Base-by-base conservation (phyloP, 1,140 invertebrate genomes). In the Papilio dardanus region DNA sequence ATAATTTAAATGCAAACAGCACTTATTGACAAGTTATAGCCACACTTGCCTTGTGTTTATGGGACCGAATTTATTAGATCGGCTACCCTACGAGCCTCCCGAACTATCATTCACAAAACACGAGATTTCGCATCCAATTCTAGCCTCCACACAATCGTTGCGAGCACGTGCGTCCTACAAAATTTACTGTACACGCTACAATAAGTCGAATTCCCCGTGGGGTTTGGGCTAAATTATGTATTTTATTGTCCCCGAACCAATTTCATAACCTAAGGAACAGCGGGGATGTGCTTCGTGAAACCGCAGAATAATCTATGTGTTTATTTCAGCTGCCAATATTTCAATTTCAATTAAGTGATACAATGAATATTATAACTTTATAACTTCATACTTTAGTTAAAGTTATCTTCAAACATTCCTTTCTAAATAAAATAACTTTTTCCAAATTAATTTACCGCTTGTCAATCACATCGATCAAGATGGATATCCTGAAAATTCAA, bases 221-320 rank as follows among this genome's bases (percentile, higher is more conserved):
- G 80, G 81, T 58, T 67, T 79, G 77, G 80, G 79, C 80, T 91
- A 91, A 92, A 91, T 92, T 92, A 92, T 92, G 86, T 91, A 91
- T 89, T 92, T 92, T 91, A 92, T 87, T 90, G 88, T 88, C 86
- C 78, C 83, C 81, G 77, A 75, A 85, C 87, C 89, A 88, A 90
- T 89, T 89, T 91, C 89, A 92, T 92, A 92, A 91, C 84, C 83
- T 78, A 83, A 81, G 83, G 81, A 83, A 79, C 77, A 79, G 79
- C 65, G 65, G 83, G 78, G 82, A 85, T 84, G 79, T 80, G 81
- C 79, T 76, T 74, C 76, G 75, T 31, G 67, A 30, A 40, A 30
- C 68, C 68, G 68, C 40, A 42, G 24, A 35, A 69, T 71, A 50
- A 71, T 71, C 68, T 62, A 62, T 62, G 54, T 62, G 54, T 62